Evolutionary conservation across 1,140 invertebrate genomes (phyloP), one percentile per base, ranked within the genome.

Genomic region (Panonychus citri): DNA sequence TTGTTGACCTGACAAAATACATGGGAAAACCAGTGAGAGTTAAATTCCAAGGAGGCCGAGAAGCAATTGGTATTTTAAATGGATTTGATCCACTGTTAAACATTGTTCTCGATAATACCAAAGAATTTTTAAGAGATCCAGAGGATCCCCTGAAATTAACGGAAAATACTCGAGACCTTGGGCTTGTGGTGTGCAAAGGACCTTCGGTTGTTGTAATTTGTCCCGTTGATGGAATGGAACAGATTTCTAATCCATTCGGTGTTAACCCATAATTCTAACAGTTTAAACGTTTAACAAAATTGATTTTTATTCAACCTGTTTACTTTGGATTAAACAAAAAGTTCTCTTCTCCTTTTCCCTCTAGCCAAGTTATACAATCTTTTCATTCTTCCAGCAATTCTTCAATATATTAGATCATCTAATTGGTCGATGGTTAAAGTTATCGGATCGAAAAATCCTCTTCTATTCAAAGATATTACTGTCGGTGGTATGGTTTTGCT

Each of bases 201-300:
- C 96, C 91, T 28, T 87, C 87, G 17, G 85, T 98, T 43, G 87
- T 96, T 7, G 74, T 95, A 12, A 91, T 97, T 58, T 97, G 90
- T 72, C 94, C 94, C 0, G 80, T 90, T 59, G 94, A 98, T 67
- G 94, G 93, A 15, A 93, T 97, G 82, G 94, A 98, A 72, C 80
- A 85, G 27, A 98, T 98, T 69, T 79, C 86, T 58, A 99, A 99
- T 77, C 95, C 94, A 57, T 99, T 99, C 67, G n/a, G n/a, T n/a
- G n/a, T n/a, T n/a, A n/a, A n/a, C n/a, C n/a, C n/a, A n/a, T n/a
- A n/a, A n/a, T n/a, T n/a, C n/a, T n/a, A n/a, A n/a, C n/a, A n/a
- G n/a, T n/a, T n/a, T n/a, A n/a, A n/a, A n/a, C n/a, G n/a, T n/a
- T n/a, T n/a, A n/a, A n/a, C n/a, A n/a, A n/a, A n/a, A n/a, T n/a